These are phyloP conservation scores for Aphaenogaster rudis DNA, from an alignment of 1,140 invertebrate genomes.

Conservation along the genomic window DNA sequence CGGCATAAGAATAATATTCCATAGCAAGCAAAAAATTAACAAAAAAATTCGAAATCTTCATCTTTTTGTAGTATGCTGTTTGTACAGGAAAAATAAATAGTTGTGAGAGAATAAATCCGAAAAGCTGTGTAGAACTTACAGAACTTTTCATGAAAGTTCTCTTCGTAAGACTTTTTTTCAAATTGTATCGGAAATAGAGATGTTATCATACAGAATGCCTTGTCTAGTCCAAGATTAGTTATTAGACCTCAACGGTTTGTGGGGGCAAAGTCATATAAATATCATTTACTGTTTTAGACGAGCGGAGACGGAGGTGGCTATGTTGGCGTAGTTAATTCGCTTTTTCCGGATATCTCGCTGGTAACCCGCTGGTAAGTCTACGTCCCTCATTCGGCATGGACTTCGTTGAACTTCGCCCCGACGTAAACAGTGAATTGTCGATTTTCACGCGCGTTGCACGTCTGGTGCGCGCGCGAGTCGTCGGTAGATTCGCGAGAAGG, in stretches of 20 bases:
- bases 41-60: constrained; percentile 2
- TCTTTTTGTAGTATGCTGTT: background rate
- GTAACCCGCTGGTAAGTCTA: background rate
- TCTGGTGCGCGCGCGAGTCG: constrained; percentile 11
- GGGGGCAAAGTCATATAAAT: background rate
- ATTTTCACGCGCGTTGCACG: constrained; percentile 53
- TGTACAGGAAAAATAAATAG: background rate
- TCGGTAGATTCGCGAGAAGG: constrained; percentile 52
- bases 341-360: constrained; percentile 38
- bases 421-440: constrained; percentile 59
- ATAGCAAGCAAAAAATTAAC: background rate
- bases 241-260: background rate
- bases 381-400: constrained; percentile 51
- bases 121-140: background rate
- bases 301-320: background rate
- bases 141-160: background rate
- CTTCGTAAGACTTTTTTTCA: background rate
- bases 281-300: background rate
- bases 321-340: constrained; percentile 15
- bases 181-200: background rate
- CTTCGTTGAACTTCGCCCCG: constrained; percentile 48
- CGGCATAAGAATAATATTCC: constrained; percentile 8
- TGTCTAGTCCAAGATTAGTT: background rate
- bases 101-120: background rate
- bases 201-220: background rate